Percentiles rank a stretch among this genome's conserved stretches.
Evolutionary conservation across 2,113 vertebrate genomes (phyloP).

Genomic region (Cinclus cinclus): DNA sequence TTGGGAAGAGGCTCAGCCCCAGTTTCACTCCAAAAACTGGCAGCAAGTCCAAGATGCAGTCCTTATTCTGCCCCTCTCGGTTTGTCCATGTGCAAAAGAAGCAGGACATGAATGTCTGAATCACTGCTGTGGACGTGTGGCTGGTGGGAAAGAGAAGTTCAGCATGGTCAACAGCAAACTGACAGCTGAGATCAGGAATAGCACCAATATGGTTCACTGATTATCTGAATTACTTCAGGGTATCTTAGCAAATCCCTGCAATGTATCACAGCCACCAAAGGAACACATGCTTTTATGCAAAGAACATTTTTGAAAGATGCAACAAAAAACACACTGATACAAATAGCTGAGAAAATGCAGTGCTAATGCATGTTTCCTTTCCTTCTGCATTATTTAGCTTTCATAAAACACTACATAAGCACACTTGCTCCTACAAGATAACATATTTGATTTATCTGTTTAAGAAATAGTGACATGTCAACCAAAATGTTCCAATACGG

Average conservation of each 20-base stretch:
- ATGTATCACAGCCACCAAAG: background rate
- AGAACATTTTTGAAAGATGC: background rate
- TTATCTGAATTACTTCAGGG: constrained; percentile 28
- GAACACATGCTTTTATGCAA: background rate
- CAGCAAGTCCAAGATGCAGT: background rate
- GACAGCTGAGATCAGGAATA: background rate
- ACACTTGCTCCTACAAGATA: background rate
- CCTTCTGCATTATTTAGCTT: constrained; percentile 39
- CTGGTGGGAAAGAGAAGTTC: background rate
- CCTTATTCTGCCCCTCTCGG: background rate
- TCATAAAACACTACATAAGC: constrained; percentile 28
- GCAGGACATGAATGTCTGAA: background rate
- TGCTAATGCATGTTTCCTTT: background rate
- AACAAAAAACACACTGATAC: background rate
- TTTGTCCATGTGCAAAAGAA: background rate
- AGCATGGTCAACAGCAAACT: background rate
- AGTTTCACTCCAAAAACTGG: background rate
- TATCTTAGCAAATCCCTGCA: background rate
- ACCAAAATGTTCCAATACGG: background rate
- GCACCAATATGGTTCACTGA: background rate
- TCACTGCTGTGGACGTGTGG: accelerated
- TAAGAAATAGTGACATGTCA: constrained; percentile 64
- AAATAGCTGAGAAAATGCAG: background rate
- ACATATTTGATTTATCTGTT: constrained; percentile 56
- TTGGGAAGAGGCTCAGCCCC: background rate